Percentiles rank a stretch among this genome's conserved stretches.
Conservation (phyloP, 2,113 vertebrate genomes). For the Glaucomys volans region DNA sequence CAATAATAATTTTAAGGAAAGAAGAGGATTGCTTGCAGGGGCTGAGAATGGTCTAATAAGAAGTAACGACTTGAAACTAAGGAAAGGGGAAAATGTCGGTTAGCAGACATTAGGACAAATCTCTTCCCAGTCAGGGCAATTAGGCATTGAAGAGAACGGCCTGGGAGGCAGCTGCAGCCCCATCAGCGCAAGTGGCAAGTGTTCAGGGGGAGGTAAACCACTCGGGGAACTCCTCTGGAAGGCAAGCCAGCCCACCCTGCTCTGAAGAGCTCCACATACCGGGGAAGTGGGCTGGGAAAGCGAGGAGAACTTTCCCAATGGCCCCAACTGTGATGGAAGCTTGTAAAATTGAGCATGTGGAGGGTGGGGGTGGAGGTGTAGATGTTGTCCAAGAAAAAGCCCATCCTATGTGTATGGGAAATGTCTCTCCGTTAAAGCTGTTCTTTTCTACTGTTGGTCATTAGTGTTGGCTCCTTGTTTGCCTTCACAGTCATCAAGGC, state of each 20-base stretch:
- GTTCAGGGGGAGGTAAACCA: slow-evolving; percentile 48
- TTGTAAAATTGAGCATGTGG: not conserved
- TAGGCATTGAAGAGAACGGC: slow-evolving; percentile 81
- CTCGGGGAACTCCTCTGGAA: not conserved
- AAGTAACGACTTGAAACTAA: slow-evolving; percentile 80
- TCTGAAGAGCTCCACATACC: not conserved
- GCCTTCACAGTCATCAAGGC: slow-evolving; percentile 72
- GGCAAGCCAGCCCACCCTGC: not conserved
- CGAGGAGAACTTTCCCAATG: not conserved
- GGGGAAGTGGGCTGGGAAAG: not conserved
- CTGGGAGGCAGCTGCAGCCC: slow-evolving; percentile 70
- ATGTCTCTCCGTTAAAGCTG: not conserved
- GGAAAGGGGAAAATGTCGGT: slow-evolving; percentile 80
- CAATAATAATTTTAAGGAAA: slow-evolving; percentile 78
- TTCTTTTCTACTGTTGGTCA: slow-evolving; percentile 10
- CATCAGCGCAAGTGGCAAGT: slow-evolving; percentile 45
- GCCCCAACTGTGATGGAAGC: not conserved
- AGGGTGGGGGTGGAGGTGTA: not conserved
- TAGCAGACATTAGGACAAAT: slow-evolving; percentile 82
- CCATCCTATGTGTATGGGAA: not conserved
- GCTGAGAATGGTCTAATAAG: slow-evolving; percentile 81
- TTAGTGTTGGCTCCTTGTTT: slow-evolving; percentile 43
- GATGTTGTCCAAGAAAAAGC: slow-evolving; percentile 24
- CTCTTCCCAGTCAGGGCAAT: slow-evolving; percentile 80
- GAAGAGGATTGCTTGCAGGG: slow-evolving; percentile 73